Percentiles rank a stretch among this genome's conserved stretches.
Conservation (phyloP, 2,113 vertebrate species). For the Fulica atra region DNA sequence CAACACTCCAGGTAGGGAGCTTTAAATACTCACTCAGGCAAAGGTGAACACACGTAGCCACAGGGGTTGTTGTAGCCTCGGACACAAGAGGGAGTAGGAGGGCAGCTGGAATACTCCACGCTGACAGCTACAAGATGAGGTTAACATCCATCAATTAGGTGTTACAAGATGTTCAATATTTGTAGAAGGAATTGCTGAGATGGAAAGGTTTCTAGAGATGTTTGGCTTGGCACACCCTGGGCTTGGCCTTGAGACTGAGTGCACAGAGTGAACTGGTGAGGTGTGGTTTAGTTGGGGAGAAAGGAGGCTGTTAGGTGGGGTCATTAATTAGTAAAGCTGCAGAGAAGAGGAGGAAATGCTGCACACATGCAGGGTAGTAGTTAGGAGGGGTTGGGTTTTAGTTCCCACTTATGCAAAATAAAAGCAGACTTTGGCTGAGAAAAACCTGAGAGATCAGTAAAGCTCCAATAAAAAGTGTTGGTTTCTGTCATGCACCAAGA, state of each 20-base stretch:
- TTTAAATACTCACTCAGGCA: conserved; percentile 71
- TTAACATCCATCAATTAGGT: too few relatives aligned
- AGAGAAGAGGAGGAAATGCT: not conserved
- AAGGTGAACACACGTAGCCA: conserved; percentile 67
- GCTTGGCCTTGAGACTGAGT: not conserved
- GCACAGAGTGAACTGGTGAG: not conserved
- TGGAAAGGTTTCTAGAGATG: not conserved
- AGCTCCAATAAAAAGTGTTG: not conserved
- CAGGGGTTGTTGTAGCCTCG: conserved; percentile 69
- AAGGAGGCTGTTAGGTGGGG: not conserved
- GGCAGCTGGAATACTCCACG: conserved; percentile 63
- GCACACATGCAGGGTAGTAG: not conserved
- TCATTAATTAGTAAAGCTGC: not conserved
- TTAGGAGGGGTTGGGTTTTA: not conserved
- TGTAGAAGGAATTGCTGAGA: not conserved
- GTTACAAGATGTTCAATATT: not conserved
- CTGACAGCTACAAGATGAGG: too few relatives aligned
- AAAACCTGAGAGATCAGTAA: not conserved
- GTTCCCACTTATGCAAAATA: not conserved
- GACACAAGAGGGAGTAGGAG: conserved; percentile 49
- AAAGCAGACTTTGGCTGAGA: not conserved
- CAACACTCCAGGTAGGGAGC: too few relatives aligned
- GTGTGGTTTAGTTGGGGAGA: too few relatives aligned
- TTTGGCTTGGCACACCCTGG: not conserved
- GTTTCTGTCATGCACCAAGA: not conserved